phyloP scores from a whole-genome alignment of 2,113 vertebrate genomes.

The Conger conger region DNA sequence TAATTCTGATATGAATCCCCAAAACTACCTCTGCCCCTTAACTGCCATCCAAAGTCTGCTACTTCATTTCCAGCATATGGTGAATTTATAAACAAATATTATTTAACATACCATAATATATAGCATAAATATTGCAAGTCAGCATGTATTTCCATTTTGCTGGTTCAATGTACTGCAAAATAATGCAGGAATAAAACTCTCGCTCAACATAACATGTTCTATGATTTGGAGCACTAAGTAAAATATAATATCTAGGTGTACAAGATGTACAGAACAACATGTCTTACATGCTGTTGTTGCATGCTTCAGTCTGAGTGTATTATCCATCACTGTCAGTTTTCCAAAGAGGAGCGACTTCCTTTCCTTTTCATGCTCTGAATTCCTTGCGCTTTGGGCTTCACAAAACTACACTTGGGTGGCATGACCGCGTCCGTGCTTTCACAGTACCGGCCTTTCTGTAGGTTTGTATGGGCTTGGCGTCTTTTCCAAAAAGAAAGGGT shows the following conservation, averaged over 20 bases:
- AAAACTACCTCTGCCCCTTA: neutral
- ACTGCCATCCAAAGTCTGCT: neutral
- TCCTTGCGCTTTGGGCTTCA: neutral
- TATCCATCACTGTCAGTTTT: neutral
- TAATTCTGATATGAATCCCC: neutral
- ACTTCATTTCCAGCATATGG: neutral
- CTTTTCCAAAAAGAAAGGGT: neutral
- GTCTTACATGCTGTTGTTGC: neutral
- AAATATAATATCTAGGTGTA: neutral
- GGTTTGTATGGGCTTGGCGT: neutral
- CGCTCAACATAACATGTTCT: too few relatives aligned
- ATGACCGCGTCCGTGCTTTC: neutral
- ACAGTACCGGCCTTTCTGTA: neutral
- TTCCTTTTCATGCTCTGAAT: neutral
- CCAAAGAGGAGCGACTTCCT: neutral
- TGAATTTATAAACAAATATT: neutral
- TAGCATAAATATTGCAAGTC: neutral
- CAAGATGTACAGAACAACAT: neutral
- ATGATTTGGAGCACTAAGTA: too few relatives aligned
- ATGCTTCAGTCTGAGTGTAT: neutral
- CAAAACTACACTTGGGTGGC: constrained; percentile 17
- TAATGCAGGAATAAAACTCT: too few relatives aligned
- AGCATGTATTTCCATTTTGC: neutral
- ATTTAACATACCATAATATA: neutral
- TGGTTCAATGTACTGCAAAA: neutral